phyloP scores from a whole-genome alignment of 2,797 vertebrate genomes.

The Neosalanx taihuensis region DNA sequence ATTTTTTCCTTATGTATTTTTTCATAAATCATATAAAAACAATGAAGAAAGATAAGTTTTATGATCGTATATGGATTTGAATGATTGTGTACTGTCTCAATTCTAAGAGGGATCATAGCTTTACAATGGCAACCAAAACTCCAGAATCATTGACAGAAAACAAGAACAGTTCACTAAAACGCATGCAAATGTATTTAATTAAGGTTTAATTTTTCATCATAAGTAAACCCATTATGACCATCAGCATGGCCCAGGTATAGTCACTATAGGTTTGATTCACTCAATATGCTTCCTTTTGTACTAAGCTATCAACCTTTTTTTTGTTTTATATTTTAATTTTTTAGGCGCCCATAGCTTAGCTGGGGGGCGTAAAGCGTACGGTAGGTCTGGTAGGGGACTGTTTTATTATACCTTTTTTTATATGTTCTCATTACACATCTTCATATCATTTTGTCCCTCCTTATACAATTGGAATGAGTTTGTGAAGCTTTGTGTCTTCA shows the following conservation, averaged over 20 bases:
- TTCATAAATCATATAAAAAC: conserved; percentile 70
- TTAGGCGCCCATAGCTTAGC: conserved; percentile 80
- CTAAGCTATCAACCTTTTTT: conserved; percentile 71
- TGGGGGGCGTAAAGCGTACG: conserved; percentile 80
- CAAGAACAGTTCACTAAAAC: not conserved
- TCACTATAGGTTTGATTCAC: conserved; percentile 57
- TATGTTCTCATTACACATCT: conserved; percentile 67
- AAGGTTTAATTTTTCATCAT: not conserved
- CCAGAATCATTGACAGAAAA: not conserved
- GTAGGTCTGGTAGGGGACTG: conserved; percentile 79
- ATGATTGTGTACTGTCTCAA: conserved; percentile 41
- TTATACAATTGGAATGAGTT: conserved; percentile 60
- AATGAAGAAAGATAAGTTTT: conserved; percentile 57
- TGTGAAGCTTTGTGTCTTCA: conserved; percentile 61
- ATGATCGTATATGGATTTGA: conserved; percentile 56
- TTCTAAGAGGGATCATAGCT: conserved; percentile 76
- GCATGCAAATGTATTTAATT: not conserved
- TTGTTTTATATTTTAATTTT: conserved; percentile 24
- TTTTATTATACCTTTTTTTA: conserved; percentile 67
- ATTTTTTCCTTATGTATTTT: conserved; percentile 72
- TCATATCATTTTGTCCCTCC: conserved; percentile 66
- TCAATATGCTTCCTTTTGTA: conserved; percentile 67
- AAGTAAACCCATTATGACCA: conserved; percentile 36
- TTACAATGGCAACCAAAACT: conserved; percentile 61
- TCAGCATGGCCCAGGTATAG: conserved; percentile 56